A percentile compares a stretch with the other conserved stretches of the same genome.
phyloP scores from a whole-genome alignment of 2,113 vertebrate genomes.

The Chaetodon auriga region DNA sequence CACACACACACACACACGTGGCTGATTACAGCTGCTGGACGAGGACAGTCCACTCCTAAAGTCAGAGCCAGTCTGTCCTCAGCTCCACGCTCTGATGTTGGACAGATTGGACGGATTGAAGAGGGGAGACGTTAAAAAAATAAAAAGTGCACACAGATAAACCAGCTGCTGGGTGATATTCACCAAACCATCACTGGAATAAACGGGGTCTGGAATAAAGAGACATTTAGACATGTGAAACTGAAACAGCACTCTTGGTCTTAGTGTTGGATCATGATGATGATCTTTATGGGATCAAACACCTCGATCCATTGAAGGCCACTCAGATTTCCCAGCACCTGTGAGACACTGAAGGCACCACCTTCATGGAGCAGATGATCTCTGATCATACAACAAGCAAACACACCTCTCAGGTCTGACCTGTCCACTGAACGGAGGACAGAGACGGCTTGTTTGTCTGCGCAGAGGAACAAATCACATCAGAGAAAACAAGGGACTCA shows the following conservation, averaged over 20 bases:
- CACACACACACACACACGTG: conserved; percentile 12
- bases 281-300: no score
- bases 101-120: neutral
- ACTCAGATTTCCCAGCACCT: no score
- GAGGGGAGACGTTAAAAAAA: neutral
- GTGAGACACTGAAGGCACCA: no score
- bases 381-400: no score
- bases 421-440: conserved; percentile 8
- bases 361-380: no score
- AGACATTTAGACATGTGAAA: neutral
- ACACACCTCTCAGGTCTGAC: neutral
- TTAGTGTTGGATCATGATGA: neutral
- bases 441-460: conserved; percentile 16
- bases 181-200: neutral
- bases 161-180: neutral
- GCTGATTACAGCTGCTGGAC: neutral
- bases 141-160: neutral
- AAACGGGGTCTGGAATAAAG: neutral
- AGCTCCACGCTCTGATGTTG: no score
- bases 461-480: neutral
- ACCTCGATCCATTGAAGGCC: no score
- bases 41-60: no score
- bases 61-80: no score
- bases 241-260: no score
- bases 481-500: conserved; percentile 14